Base-by-base conservation (phyloP, 2,797 vertebrate genomes). In the Pseudomugil tenellus region DNA sequence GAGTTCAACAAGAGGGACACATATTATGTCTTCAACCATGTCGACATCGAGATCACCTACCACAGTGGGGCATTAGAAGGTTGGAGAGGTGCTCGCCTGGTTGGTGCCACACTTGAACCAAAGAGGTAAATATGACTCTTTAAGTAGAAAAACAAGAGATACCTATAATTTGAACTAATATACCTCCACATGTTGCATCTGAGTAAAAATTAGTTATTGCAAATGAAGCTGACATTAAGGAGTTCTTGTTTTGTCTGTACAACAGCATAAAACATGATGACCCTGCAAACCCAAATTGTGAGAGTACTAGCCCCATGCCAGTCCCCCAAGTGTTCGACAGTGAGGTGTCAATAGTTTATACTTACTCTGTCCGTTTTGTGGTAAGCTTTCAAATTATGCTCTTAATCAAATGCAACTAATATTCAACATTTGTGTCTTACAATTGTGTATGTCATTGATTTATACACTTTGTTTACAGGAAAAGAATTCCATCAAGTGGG, bases 11-110 rank as follows among this genome's bases (percentile, higher is more conserved):
- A 94, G 91, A 96, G 91, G 84, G 95, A 95, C 86, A 96, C 93
- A 4, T 97, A 92, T 87, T 98, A 97, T 70, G 81, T 98, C 69
- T 97, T 98, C 92, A 98, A 97, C 82, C 96, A 98, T 0, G 90
- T 97, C 78, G 96, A 97, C 70, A 96, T 98, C 78, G 95, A 82
- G 58, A 95, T 98, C 84, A 90, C 84, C n/a, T 98, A 95, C 89
- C 96, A 98, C 79, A 96, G 86, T 0, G 95, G 94, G 46, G 84
- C 77, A 19, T 54, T 76, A 7, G 95, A 94, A 74, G 94, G 90
- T 28, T 95, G 94, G 95, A 89, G 21, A 43, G 94, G 95, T 7
- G 92, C 94, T 64, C 93, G 95, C 48, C 79, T 98, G 58, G 95
- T 98, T 55, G 86, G 92, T 64, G 96, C 96, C 4, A 95, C 91